Conservation (phyloP, 2,797 vertebrate species). For the Rhynchonycteris naso region DNA sequence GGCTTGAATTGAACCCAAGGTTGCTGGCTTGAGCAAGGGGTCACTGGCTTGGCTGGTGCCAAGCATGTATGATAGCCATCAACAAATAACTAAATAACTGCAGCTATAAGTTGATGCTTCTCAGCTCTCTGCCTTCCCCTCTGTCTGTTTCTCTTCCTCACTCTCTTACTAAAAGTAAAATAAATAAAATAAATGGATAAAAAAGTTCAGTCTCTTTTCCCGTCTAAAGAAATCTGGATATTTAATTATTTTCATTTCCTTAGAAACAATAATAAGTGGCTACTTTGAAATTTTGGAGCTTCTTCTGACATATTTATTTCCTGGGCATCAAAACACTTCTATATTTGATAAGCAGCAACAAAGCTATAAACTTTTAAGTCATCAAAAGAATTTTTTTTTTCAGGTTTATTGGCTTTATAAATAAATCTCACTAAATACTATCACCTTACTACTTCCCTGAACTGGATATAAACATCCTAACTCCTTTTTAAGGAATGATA, state of each 20-base stretch:
- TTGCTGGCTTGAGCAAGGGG: too few relatives aligned
- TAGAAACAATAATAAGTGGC: slow-evolving; percentile 19
- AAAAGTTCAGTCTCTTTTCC: slow-evolving; percentile 65
- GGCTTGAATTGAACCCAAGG: too few relatives aligned
- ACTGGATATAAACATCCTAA: slow-evolving; percentile 50
- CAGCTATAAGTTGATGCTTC: too few relatives aligned
- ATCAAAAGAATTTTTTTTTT: slow-evolving; percentile 74
- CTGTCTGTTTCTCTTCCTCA: too few relatives aligned
- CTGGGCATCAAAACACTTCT: slow-evolving; percentile 73
- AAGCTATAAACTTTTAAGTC: slow-evolving; percentile 77
- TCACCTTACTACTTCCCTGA: slow-evolving; percentile 42
- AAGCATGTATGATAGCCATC: too few relatives aligned
- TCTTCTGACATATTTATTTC: slow-evolving; percentile 76
- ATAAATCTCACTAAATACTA: slow-evolving; percentile 76
- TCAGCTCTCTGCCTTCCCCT: too few relatives aligned
- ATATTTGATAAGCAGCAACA: slow-evolving; percentile 81
- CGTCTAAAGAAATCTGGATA: slow-evolving; percentile 70
- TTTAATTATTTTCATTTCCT: neutral
- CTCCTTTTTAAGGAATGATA: slow-evolving; percentile 10
- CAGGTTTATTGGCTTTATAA: slow-evolving; percentile 72
- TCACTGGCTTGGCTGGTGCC: too few relatives aligned
- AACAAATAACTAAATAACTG: too few relatives aligned
- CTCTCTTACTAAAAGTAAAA: too few relatives aligned
- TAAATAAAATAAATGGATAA: neutral
- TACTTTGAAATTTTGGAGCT: slow-evolving; percentile 65